Percentiles rank a stretch among this genome's conserved stretches.
Conservation (phyloP, 2,113 vertebrate genomes). For the Fregata magnificens region DNA sequence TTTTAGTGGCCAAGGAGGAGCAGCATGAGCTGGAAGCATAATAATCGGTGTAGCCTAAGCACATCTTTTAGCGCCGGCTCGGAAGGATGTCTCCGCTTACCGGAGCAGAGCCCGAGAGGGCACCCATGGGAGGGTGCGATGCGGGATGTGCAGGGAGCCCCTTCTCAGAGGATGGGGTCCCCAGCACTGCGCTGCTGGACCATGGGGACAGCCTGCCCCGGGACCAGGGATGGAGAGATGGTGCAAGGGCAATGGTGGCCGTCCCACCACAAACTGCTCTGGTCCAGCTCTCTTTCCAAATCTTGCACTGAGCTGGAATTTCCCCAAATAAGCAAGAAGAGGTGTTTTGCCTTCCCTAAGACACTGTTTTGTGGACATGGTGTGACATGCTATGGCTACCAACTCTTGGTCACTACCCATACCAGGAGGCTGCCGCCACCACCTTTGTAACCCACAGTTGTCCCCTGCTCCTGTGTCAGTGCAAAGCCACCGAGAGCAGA, state of each 20-base stretch:
- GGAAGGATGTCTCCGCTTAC: neutral
- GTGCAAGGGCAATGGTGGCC: neutral
- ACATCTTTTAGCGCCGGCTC: fast-evolving
- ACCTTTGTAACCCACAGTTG: neutral
- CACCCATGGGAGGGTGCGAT: fast-evolving
- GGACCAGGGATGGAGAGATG: neutral
- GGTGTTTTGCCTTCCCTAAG: neutral
- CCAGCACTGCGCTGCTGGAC: neutral
- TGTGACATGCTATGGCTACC: neutral
- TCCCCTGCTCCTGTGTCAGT: neutral
- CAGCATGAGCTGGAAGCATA: neutral
- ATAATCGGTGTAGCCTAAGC: too few species aligned
- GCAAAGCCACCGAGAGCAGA: too few species aligned
- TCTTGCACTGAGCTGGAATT: neutral
- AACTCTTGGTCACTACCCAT: neutral
- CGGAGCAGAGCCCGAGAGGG: neutral
- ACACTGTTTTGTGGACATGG: neutral
- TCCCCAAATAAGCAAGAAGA: neutral
- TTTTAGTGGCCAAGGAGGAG: neutral
- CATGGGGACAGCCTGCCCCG: neutral
- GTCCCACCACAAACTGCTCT: too few species aligned
- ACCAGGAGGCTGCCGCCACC: neutral
- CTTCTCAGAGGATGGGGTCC: too few species aligned
- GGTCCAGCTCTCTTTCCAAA: neutral
- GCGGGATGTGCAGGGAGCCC: neutral